A percentile compares a stretch with the other conserved stretches of the same genome.
Evolutionary conservation across 2,888 invertebrate genomes (phyloP).

Genomic region (Epirrhoe tristata): DNA sequence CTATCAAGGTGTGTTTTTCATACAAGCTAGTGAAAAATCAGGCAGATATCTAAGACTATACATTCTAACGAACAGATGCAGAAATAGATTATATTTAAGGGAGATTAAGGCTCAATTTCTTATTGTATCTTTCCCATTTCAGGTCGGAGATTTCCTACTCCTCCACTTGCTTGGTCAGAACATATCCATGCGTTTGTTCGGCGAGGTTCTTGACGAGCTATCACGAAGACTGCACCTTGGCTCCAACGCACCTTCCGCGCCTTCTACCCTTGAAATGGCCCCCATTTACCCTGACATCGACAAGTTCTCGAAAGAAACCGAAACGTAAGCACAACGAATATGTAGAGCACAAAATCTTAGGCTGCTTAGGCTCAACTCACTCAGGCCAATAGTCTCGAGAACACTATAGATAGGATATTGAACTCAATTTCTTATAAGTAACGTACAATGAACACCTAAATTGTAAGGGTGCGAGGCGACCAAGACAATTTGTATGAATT

Average conservation of each 20-base stretch:
- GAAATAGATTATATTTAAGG: no score
- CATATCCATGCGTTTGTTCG: slow-evolving; percentile 92
- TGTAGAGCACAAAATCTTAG: slow-evolving; percentile 32
- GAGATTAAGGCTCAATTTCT: neutral
- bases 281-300: slow-evolving; percentile 93
- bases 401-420: neutral
- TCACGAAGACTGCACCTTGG: slow-evolving; percentile 88
- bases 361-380: slow-evolving; percentile 12
- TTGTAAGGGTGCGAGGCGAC: neutral
- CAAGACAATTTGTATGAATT: neutral
- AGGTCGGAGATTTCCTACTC: slow-evolving; percentile 95
- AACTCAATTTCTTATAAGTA: neutral
- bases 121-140: slow-evolving; percentile 46
- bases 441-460: neutral
- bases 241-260: slow-evolving; percentile 93
- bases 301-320: slow-evolving; percentile 92
- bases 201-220: slow-evolving; percentile 92
- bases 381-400: neutral
- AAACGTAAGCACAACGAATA: slow-evolving; percentile 86
- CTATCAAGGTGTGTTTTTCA: neutral
- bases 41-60: no score
- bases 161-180: slow-evolving; percentile 94
- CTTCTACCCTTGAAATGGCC: slow-evolving; percentile 94
- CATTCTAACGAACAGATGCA: no score
- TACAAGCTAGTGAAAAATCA: no score